A percentile compares a stretch with the other conserved stretches of the same genome.
These are phyloP conservation scores for Laspeyria flexula DNA, from an alignment of 2,888 invertebrate genomes.

Conservation along the genomic window DNA sequence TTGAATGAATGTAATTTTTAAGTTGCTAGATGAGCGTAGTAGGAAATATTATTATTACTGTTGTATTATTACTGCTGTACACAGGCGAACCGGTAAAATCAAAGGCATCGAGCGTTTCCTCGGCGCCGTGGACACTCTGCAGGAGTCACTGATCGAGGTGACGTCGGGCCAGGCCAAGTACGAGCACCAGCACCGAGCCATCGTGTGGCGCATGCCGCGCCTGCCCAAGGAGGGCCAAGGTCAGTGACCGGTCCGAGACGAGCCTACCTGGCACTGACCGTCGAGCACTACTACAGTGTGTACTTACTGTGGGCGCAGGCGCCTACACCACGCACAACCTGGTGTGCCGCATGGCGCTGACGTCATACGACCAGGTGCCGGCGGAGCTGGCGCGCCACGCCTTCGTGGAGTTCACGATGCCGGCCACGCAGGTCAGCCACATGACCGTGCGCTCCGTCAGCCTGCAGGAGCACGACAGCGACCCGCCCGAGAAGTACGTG, in stretches of 20 bases:
- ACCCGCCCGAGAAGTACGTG: conserved; percentile 99
- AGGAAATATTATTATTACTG: no score
- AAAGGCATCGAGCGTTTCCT: conserved; percentile 97
- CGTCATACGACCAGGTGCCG: conserved; percentile 98
- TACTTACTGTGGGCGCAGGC: conserved; percentile 85
- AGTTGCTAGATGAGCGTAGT: no score
- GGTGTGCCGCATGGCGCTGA: conserved; percentile 97
- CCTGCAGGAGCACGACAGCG: conserved; percentile 94
- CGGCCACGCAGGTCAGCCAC: conserved; percentile 95
- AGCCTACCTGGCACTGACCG: no score
- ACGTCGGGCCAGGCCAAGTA: conserved; percentile 99
- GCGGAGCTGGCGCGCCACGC: conserved; percentile 95
- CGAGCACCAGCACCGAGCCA: conserved; percentile 98
- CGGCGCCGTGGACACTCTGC: conserved; percentile 95
- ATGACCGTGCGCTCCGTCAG: conserved; percentile 98
- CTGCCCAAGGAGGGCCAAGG: conserved; percentile 99
- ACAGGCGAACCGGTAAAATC: conserved; percentile 93
- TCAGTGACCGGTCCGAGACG: no score
- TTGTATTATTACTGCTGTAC: no score
- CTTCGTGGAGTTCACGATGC: conserved; percentile 99
- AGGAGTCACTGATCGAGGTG: conserved; percentile 97
- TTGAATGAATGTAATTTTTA: no score
- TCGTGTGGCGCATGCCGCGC: conserved; percentile 99
- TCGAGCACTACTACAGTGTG: no score
- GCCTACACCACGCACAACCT: conserved; percentile 99